Evolutionary conservation across 2,888 invertebrate genomes (phyloP), one percentile per base, ranked within the genome.

Genomic region (Athripsodes cinereus): DNA sequence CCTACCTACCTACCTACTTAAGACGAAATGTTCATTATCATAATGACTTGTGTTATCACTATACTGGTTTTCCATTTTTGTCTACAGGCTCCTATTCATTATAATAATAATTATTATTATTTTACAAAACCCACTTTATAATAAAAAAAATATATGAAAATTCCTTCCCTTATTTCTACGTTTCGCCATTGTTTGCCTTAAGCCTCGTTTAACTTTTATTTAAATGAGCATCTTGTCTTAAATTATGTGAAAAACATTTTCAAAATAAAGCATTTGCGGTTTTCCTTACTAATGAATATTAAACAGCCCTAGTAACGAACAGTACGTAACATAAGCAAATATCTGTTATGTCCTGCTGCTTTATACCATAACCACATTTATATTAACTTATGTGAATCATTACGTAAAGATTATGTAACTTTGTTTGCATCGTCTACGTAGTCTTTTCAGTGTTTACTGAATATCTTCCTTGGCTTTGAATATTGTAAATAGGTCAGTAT

Each of bases 181-280:
- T 3, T 40, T 40, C 8, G 2, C 16, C 13, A 40, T 40, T 40
- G 40, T 40, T n/a, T n/a, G 40, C 40, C 40, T 40, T 40, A 40
- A 40, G 40, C 40, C 13, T 40, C 40, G 40, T 40, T 40, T 40
- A 40, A 40, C 40, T 40, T 40, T 40, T 40, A 40, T 40, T 40
- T 16, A 40, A 40, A 40, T 40, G 40, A 40, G 40, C 40, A 40
- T 40, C 40, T 40, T 40, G 40, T 40, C 40, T 40, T 40, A 40
- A 40, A 40, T 40, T 40, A 40, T 40, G 40, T 40, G 40, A 40
- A 40, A 40, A 26, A 26, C 26, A 26, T 26, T 26, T 26, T 26
- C 26, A 10, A 26, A 40, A 40, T 40, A 13, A 40, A 40, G 13
- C 16, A 40, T n/a, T n/a, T n/a, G 40, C 40, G 40, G 40, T 40